Evolutionary conservation across 2,888 invertebrate genomes (phyloP), one percentile per base, ranked within the genome.

Genomic region (Thymelicus acteon): DNA sequence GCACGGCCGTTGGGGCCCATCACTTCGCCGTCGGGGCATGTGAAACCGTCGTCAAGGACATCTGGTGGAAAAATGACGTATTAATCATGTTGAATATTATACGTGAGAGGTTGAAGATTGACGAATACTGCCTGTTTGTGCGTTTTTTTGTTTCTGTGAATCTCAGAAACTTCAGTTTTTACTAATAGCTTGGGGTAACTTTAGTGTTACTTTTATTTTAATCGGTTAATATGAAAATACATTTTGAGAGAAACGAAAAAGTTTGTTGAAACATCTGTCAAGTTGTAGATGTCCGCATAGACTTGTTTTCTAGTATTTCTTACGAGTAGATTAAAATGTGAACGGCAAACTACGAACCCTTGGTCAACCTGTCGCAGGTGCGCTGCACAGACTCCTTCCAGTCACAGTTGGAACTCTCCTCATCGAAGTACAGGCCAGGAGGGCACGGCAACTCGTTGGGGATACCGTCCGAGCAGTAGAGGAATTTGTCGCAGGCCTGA

Each of bases 401-500:
- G 75, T 96, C 96, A 81, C 97, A 97, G 79, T 96, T 96, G 75
- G 96, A 96, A 71, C 94, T 90, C 52, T 95, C 94, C 76, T 96
- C 96, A 82, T 97, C 96, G 88, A 96, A 97, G 83, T 96, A 95
- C 48, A 97, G 94, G 48, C 97, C 96, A 39, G 97, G 96, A 0
- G 97, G 96, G 87, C 96, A 96, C 0, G 96, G 95, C 78, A 95
- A 91, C 81, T 95, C 95, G 77, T 95, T 95, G 58, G 96, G 95
- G 0, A 94, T 86, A 0, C 97, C 97, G 76, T 97, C 96, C 4
- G 96, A 96, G 83, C 97, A 97, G 88, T 96, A 97, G 86, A 95
- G 95, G 91, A 97, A 97, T 83, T 96, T 96, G 86, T 96, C 96
- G 80, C 97, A 97, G 0, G 96, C 95, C 88, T 94, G 85, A 0